phyloP scores from a whole-genome alignment of 2,888 invertebrate species.

The Oxytorus armatus region DNA sequence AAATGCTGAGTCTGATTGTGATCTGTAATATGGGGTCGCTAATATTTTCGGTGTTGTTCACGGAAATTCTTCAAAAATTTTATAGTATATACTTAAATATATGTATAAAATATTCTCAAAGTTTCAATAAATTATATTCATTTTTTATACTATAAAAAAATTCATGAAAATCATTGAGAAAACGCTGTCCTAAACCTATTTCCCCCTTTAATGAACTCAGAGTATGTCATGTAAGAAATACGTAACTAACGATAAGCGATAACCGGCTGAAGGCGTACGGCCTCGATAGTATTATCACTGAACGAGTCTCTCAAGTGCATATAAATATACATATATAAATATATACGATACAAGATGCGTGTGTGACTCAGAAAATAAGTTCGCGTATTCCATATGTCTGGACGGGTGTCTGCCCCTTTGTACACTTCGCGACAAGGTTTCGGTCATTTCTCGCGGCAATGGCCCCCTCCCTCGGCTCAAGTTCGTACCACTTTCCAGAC shows the following conservation, averaged over 20 bases:
- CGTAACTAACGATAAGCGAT: conserved; percentile 26
- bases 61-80: too few relatives aligned
- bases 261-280: conserved; percentile 14
- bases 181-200: too few relatives aligned
- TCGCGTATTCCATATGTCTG: conserved; percentile 62
- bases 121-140: too few relatives aligned
- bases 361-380: conserved; percentile 51
- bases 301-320: conserved; percentile 2
- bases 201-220: too few relatives aligned
- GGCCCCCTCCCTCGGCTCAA: conserved; percentile 29
- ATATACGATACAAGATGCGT: not conserved
- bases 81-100: too few relatives aligned
- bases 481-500: conserved; percentile 1
- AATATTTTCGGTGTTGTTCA: too few relatives aligned
- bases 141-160: too few relatives aligned
- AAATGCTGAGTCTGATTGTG: too few relatives aligned
- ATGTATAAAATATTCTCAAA: too few relatives aligned
- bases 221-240: not conserved
- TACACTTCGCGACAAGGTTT: conserved; percentile 30
- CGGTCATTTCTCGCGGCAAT: conserved; percentile 62
- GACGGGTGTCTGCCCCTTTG: conserved; percentile 54
- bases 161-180: too few relatives aligned
- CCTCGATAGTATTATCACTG: conserved; percentile 52
- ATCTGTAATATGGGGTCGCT: too few relatives aligned
- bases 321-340: conserved; percentile 14